Base-by-base conservation (phyloP, 92 coral and sea anemone species). In the Scolanthus callimorphus region DNA sequence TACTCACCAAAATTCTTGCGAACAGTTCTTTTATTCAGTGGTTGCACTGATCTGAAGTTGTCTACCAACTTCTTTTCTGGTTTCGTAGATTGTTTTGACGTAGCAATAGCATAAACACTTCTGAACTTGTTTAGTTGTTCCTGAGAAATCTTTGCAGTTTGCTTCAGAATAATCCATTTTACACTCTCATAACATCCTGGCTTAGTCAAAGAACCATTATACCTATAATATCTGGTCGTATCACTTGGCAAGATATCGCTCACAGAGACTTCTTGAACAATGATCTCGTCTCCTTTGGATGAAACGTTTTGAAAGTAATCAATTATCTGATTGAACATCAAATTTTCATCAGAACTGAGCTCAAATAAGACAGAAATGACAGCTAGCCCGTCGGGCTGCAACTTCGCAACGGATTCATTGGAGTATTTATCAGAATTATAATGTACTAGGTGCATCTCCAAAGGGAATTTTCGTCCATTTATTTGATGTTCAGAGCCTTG, bases 401-500 rank as follows among this genome's bases (percentile, higher is more conserved):
- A 45, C 66, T 45, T 9, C 20, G 89, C 90, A 4, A 8, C 52
- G 20, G 74, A 50, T 31, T 28, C 29, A 54, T 56, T 71, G 3
- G 69, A 46, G 29, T 78, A 82, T 17, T 78, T 84, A 17, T 57
- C 74, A 2, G 51, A 67, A 71, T 74, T 90, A 55, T 56, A 81
- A 56, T 88, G 90, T 20, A 88, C 80, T 38, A 94, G 63, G 3
- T 94, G 88, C 66, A 88, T 67, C 69, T 94, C 99, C 79, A 94
- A 65, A 30, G 99, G 83, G 46, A 53, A 78, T 43, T 72, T 67
- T 50, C 49, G 62, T 24, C 96, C 90, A 27, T 66, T 27, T 12
- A 94, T 19, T 51, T 81, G 70, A 67, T 94, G 95, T 47, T 94
- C 99, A 3, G 99, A 94, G 0, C 99, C 99, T 27, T 62, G 60